Base-by-base conservation (phyloP, 1,140 invertebrate genomes). In the Sweltsa coloradensis region DNA sequence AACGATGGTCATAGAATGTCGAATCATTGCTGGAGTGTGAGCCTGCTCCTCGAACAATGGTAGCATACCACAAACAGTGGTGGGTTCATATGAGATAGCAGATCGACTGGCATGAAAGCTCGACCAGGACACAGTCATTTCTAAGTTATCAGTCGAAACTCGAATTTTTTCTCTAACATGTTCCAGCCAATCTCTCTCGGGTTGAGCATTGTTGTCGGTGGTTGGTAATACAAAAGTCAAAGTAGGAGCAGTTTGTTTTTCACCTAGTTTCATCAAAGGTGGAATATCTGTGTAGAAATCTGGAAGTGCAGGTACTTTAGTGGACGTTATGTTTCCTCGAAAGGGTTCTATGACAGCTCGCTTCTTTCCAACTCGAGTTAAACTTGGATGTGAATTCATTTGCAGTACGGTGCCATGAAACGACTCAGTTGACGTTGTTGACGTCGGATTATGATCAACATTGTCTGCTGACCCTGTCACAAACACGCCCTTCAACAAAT, bases 31-130 rank as follows among this genome's bases (percentile, higher is more conserved):
- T 18, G 31, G 5, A 23, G 50, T 24, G 13, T 45, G 19, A 14
- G 51, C 26, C 23, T 48, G 31, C 24, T 53, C 44, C 14, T 47
- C 14, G 34, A 53, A 53, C 22, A 53, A 16, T 31, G 51, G 51
- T 18, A 53, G 25, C 19, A 53, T 11, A 25, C n/a, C 19, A 47
- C 21, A 24, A 7, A 5, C 25, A 16, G 41, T 42, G 19, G 25
- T 42, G 36, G 18, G 36, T 5, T 37, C 19, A n/a, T 27, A 16
- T 42, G 16, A 18, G 16, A 5, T 27, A 16, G 16, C 41, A 23
- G 14, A 16, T 14, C 25, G 16, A 22, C 24, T 22, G 25, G 18
- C 41, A 27, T 42, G 41, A 23, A 23, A 42, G 16, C 18, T 23
- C 25, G 16, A 18, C 41, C 41, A 42, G 24, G 41, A 42, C 19